phyloP scores from a whole-genome alignment of 2,113 vertebrate genomes.

The Hemibagrus wyckioides region DNA sequence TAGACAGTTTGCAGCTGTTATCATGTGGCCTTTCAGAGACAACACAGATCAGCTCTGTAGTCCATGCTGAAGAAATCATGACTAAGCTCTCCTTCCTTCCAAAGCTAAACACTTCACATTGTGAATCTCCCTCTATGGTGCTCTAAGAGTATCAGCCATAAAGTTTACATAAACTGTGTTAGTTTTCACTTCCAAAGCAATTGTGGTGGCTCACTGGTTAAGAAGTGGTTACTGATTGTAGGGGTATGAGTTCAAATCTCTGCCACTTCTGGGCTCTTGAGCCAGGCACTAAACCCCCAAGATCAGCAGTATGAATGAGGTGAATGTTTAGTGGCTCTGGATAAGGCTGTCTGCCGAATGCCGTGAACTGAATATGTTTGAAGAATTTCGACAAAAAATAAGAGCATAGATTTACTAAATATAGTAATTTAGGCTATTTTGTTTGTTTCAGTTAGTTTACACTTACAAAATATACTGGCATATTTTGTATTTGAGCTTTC shows the following conservation, averaged over 20 bases:
- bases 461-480: not conserved
- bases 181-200: not conserved
- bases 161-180: not conserved
- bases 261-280: too few species aligned
- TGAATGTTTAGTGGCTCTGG: too few species aligned
- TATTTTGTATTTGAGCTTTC: not conserved
- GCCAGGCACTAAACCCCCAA: too few species aligned
- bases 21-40: not conserved
- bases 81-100: not conserved
- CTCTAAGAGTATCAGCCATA: not conserved
- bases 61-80: not conserved
- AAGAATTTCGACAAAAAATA: not conserved
- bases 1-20: not conserved
- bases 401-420: not conserved
- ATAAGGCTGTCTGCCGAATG: too few species aligned
- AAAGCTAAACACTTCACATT: not conserved
- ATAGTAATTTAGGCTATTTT: not conserved
- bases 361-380: too few species aligned
- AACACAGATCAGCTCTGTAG: not conserved
- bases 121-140: not conserved
- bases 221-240: too few species aligned
- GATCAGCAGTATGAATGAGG: too few species aligned
- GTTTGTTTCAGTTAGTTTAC: not conserved
- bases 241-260: too few species aligned
- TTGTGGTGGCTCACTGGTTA: too few species aligned